These are phyloP conservation scores for Hypsibius dujardini DNA, from an alignment of 1,140 invertebrate species.

Conservation along the genomic window DNA sequence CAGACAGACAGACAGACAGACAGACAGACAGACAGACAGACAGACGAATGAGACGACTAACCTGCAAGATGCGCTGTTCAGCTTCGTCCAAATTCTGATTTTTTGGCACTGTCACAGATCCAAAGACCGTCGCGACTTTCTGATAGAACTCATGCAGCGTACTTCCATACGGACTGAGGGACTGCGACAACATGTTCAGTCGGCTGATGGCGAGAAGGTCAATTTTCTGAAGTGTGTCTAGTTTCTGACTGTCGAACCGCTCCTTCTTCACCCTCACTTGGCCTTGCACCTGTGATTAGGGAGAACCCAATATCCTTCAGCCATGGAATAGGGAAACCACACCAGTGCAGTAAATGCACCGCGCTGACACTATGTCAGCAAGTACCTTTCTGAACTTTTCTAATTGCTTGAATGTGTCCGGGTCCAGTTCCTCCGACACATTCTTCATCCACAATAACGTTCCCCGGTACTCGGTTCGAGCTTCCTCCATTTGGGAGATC, in stretches of 20 bases:
- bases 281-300: constrained; percentile 39
- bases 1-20: too few relatives aligned
- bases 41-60: too few relatives aligned
- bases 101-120: not conserved
- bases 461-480: constrained; percentile 80
- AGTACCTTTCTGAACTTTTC: constrained; percentile 80
- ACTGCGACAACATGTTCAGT: constrained; percentile 94
- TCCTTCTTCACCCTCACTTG: constrained; percentile 58
- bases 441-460: constrained; percentile 98
- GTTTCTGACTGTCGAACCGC: constrained; percentile 75
- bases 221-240: constrained; percentile 92
- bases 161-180: constrained; percentile 76
- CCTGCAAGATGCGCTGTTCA: not conserved
- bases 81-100: constrained; percentile 16
- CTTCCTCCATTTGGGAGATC: constrained; percentile 78
- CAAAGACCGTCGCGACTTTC: constrained; percentile 37
- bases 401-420: constrained; percentile 80
- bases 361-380: too few relatives aligned
- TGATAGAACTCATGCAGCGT: constrained; percentile 63
- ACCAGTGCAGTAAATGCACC: not conserved
- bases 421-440: constrained; percentile 81
- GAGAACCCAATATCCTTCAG: not conserved
- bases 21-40: too few relatives aligned
- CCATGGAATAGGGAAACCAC: not conserved
- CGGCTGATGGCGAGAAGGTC: constrained; percentile 84